Evolutionary conservation across 2,888 invertebrate genomes (phyloP).

Genomic region (Lutraria lutraria): DNA sequence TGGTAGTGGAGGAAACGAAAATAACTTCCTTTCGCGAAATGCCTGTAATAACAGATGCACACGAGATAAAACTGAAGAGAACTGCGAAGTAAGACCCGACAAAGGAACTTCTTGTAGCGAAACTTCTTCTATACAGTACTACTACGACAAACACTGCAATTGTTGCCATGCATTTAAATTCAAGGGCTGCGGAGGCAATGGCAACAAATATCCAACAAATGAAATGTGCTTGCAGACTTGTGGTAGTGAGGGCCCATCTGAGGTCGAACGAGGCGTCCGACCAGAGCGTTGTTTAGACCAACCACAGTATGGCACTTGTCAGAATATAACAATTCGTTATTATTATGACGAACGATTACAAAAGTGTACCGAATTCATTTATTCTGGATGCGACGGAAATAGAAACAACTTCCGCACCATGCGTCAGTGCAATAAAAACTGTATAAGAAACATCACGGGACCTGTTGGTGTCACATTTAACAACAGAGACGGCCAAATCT

Average conservation of each 20-base stretch:
- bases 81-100: background rate
- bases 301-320: conserved; percentile 6
- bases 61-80: background rate
- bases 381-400: conserved; percentile 33
- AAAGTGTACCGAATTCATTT: background rate
- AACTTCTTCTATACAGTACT: conserved; percentile 26
- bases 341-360: background rate
- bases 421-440: background rate
- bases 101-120: background rate
- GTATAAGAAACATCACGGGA: background rate
- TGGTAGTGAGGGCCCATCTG: background rate
- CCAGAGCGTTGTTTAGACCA: background rate
- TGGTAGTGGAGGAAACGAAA: conserved; percentile 33
- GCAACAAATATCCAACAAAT: conserved; percentile 24
- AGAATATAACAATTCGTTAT: background rate
- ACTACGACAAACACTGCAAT: conserved; percentile 39
- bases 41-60: conserved; percentile 19
- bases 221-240: background rate
- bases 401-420: background rate
- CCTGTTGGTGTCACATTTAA: background rate
- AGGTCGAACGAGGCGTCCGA: background rate
- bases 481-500: background rate
- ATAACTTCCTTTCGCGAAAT: background rate
- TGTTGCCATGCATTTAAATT: conserved; percentile 36
- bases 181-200: conserved; percentile 41